Base-by-base conservation (phyloP, 2,888 invertebrate species). In the Willowsia nigromaculata region DNA sequence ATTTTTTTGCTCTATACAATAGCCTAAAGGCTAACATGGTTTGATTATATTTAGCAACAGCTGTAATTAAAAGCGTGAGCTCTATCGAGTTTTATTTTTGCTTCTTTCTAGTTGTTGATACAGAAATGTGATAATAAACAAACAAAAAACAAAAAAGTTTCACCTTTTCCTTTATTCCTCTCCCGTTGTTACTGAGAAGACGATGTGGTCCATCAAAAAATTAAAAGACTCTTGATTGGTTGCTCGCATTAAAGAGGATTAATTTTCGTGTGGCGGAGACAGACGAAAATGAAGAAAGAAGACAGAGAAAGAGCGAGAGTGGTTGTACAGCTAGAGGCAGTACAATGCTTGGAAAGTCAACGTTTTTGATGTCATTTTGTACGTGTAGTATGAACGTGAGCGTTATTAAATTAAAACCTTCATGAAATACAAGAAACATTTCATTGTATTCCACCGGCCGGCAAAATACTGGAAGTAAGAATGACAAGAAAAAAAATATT, bases 211-310 rank as follows among this genome's bases (percentile, higher is more conserved):
- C 37, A 74, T 82, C 82, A 88, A 82, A 86, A 76, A 82, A 88
- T 82, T 71, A 81, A 86, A 85, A 86, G 80, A 88, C 74, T 88
- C 82, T 82, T 88, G 82, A 88, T 88, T 88, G 82, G 87, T 88
- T 82, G 40, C 74, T 82, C 82, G 82, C 53, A 82, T 82, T 82
- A 71, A 82, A 53, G n/a, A 53, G 74, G 87, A 88, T 88, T 88
- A 88, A 82, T 82, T 88, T 74, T 53, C 59, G 25, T 74, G 37
- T 81, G 18, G 53, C 33, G 74, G 74, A 53, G 76, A 53, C 30
- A 33, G 5, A n/a, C 30, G 30, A 13, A 53, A 13, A 76, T 47
- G 5, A 7, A 76, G 15, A 50, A 18, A 15, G 33, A 50, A 53
- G 71, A n/a, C 1, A 30, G 50, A 76, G 50, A 27, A 47, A 25